Base-by-base conservation (phyloP, 1,140 invertebrate species). In the Sinonovacula constricta region DNA sequence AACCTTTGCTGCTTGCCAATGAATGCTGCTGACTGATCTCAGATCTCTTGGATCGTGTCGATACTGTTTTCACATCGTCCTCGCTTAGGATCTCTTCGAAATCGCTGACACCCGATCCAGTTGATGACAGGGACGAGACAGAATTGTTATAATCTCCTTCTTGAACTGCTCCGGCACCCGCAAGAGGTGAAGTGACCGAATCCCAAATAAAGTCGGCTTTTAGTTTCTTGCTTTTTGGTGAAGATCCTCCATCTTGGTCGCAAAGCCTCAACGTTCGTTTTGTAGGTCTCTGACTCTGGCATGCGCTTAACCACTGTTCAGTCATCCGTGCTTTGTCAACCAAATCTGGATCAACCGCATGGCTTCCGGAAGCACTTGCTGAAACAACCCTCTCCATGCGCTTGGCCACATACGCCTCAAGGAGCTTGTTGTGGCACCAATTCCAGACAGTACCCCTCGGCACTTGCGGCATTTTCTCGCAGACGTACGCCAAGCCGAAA, bases 401-500 rank as follows among this genome's bases (percentile, higher is more conserved):
- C 18, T 76, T 39, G 18, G 36, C 63, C 30, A 67, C 72, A 10
- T 66, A 22, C 3, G 62, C 30, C 12, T 24, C 7, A 7, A 76
- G 45, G 45, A 65, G 62, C 36, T 33, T 76, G 33, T 65, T 76
- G n/a, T 76, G 72, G 24, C 72, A 31, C 72, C 72, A 76, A 45
- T 76, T 76, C 72, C 72, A 76, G 3, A 76, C 33, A 2, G 63
- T 76, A 45, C 72, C 72, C 39, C 72, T 22, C 0, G 72, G 72
- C 24, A 76, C 65, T 18, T 76, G 72, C 22, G 72, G 72, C 1
- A 76, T 31, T 31, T 76, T 76, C 39, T 76, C 72, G 67, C 72
- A 76, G 24, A 76, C 63, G 18, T 76, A 76, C 4, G 63, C 72
- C 33, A 66, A n/a, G 0, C 72, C 72, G 67, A 76, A 76, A 76